A percentile compares a stretch with the other conserved stretches of the same genome.
phyloP scores from a whole-genome alignment of 2,888 invertebrate genomes.

The Xylota sylvarum region DNA sequence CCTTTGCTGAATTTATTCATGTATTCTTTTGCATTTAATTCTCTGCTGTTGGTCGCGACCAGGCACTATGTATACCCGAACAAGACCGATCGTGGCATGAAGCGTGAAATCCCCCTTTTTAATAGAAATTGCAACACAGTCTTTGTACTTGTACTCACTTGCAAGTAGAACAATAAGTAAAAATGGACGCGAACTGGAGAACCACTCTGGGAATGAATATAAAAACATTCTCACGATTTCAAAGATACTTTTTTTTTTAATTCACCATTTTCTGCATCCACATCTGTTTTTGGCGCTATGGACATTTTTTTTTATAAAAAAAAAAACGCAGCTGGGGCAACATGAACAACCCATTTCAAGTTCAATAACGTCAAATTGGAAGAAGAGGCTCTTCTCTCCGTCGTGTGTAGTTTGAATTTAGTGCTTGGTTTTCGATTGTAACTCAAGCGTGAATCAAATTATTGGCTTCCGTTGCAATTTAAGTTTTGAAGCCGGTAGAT shows the following conservation, averaged over 20 bases:
- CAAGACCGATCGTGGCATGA: constrained; percentile 58
- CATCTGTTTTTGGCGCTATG: constrained; percentile 68
- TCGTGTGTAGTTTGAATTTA: constrained; percentile 22
- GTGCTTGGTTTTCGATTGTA: constrained; percentile 13
- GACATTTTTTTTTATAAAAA: constrained; percentile 8
- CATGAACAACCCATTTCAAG: constrained; percentile 55
- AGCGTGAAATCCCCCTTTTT: constrained; percentile 64
- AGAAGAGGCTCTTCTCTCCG: constrained; percentile 15
- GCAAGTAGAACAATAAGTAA: constrained; percentile 55
- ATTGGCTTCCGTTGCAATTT: constrained; percentile 55
- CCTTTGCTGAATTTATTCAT: constrained; percentile 47
- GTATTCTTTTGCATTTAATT: constrained; percentile 53
- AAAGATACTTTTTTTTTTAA: constrained; percentile 15
- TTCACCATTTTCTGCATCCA: constrained; percentile 28
- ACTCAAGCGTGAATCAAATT: constrained; percentile 42
- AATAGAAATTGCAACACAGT: constrained; percentile 56
- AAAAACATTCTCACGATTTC: constrained; percentile 71
- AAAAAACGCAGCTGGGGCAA: constrained; percentile 24
- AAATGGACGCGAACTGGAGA: constrained; percentile 39
- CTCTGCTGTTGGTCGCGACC: constrained; percentile 62
- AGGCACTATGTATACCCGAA: constrained; percentile 19
- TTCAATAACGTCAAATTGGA: constrained; percentile 68
- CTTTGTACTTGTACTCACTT: constrained; percentile 20
- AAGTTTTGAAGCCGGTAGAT: neutral
- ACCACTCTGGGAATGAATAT: constrained; percentile 54